phyloP scores from a whole-genome alignment of 2,113 vertebrate genomes.

The Sclerurus mexicanus region DNA sequence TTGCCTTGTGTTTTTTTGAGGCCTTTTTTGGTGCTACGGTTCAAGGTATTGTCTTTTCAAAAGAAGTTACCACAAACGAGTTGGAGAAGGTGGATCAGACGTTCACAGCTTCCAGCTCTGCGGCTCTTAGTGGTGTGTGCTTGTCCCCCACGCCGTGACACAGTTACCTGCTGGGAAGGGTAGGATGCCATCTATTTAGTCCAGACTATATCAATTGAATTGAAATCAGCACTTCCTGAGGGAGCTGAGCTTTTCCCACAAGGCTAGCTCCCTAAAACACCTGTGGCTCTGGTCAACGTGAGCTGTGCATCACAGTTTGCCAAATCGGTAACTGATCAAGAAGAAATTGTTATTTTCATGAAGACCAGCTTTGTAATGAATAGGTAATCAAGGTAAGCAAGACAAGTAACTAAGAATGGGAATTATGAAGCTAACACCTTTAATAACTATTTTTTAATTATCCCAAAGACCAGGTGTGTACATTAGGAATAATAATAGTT shows the following conservation, averaged over 20 bases:
- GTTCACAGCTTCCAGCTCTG: background rate
- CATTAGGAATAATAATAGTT: background rate
- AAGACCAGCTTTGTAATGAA: background rate
- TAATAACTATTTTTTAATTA: background rate
- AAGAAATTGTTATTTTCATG: background rate
- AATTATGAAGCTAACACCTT: background rate
- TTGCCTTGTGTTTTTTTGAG: background rate
- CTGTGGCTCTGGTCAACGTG: fast-evolving
- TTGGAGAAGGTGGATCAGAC: background rate
- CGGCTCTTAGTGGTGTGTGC: background rate
- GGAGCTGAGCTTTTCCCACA: background rate
- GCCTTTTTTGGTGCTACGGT: background rate
- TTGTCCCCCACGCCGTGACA: background rate
- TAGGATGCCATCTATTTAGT: background rate
- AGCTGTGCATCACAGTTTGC: background rate
- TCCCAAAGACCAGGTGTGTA: background rate
- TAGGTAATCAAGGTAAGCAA: background rate
- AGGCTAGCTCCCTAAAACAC: background rate
- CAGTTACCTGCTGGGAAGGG: background rate
- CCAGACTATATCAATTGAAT: background rate
- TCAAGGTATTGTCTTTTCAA: background rate
- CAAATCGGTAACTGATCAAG: background rate
- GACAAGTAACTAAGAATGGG: background rate
- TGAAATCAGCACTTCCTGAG: background rate
- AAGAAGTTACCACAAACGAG: background rate